Evolutionary conservation across 2,797 vertebrate genomes (phyloP), one percentile per base, ranked within the genome.

Genomic region (Macrochelys suwanniensis): DNA sequence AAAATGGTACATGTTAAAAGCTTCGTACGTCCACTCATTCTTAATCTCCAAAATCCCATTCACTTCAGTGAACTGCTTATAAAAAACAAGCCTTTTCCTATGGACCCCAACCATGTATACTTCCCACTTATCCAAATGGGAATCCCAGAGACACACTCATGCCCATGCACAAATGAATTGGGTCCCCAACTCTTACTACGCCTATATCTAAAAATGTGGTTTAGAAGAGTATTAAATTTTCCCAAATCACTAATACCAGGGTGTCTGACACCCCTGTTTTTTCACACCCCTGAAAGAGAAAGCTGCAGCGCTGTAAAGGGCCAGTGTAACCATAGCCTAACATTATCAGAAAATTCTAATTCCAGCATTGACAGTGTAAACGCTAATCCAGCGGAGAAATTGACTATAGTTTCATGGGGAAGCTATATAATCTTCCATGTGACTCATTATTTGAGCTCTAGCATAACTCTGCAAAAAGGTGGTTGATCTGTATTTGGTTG

Each of bases 121-220:
- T 28, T 4, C 0, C 9, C 45, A 74, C 56, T 85, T 87, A 93
- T 28, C 17, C 77, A 91, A 9, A 31, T 90, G 87, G n/a, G 49
- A 93, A 93, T 84, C n/a, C 84, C 90, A 87, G 37, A 79, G 5
- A 81, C 85, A 95, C 85, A 95, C 76, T 89, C 83, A 61, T 3
- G 2, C 33, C 33, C 57, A 65, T 7, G 25, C 71, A 45, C 12
- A 88, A 82, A 93, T 59, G 83, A 86, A 3, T 19, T 87, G 47
- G 16, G 78, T 51, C 76, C n/a, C 53, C 78, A 23, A 74, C 56
- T 82, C 53, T 23, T 28, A 68, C 42, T 53, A 26, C 54, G 68
- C 68, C 68, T n/a, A 7, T 88, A 47, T 15, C 53, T 88, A 76
- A 49, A 77, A 77, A 15, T 28, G 45, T 47, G 42, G 25, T 49